phyloP scores from a whole-genome alignment of 2,888 invertebrate genomes.

The Nymphalis urticae region DNA sequence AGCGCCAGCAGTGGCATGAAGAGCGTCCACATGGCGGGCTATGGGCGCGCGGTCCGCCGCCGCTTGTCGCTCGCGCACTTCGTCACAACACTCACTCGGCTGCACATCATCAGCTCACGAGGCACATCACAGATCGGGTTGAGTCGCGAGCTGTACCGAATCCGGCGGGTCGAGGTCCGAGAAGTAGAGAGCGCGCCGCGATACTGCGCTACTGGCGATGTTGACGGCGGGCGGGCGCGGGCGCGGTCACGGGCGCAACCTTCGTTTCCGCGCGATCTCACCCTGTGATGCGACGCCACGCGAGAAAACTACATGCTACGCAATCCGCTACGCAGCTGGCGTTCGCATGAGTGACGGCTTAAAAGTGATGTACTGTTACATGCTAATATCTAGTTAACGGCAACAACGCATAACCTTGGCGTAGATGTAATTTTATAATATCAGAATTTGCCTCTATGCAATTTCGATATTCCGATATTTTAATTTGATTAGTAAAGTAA shows the following conservation, averaged over 20 bases:
- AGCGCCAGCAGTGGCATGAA: conserved; percentile 65
- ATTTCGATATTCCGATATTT: conserved; percentile 3
- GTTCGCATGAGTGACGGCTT: conserved; percentile 46
- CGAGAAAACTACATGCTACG: conserved; percentile 50
- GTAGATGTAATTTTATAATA: neutral
- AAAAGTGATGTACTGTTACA: conserved; percentile 27
- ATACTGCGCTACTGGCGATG: conserved; percentile 64
- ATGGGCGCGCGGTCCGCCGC: conserved; percentile 59
- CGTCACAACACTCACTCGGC: conserved; percentile 67
- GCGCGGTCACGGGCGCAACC: conserved; percentile 80
- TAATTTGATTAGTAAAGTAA: conserved; percentile 12
- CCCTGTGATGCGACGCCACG: conserved; percentile 60
- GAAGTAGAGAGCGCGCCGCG: conserved; percentile 71
- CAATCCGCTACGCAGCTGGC: conserved; percentile 51
- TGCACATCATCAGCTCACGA: conserved; percentile 66
- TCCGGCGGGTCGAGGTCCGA: conserved; percentile 61
- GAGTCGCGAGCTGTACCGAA: conserved; percentile 42
- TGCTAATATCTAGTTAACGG: conserved; percentile 30
- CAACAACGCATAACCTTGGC: conserved; percentile 27
- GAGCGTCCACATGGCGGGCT: conserved; percentile 71
- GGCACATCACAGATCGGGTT: conserved; percentile 63
- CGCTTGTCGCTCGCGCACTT: conserved; percentile 62
- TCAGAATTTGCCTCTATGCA: neutral
- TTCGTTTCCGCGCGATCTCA: conserved; percentile 72
- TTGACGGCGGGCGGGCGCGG: conserved; percentile 61